phyloP scores from a whole-genome alignment of 2,113 vertebrate species.

The Amblyopsis rosae region DNA sequence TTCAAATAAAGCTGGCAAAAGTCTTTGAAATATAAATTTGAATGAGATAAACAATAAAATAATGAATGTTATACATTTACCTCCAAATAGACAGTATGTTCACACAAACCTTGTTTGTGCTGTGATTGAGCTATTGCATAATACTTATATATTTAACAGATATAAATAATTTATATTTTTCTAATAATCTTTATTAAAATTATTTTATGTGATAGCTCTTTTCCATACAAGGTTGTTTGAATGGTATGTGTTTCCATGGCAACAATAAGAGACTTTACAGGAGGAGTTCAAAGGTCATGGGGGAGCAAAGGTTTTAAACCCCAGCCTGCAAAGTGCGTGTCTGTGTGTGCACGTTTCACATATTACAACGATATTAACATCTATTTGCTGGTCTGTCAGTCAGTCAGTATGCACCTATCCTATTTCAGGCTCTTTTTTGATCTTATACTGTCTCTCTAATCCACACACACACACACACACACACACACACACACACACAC shows the following conservation, averaged over 20 bases:
- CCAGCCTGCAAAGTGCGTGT: background rate
- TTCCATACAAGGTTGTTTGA: background rate
- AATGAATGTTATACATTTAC: no score
- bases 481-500: background rate
- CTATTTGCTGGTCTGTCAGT: background rate
- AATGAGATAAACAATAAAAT: no score
- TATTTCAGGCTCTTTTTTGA: background rate
- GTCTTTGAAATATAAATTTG: no score
- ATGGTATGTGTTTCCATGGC: background rate
- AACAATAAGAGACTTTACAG: background rate
- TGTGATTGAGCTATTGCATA: no score
- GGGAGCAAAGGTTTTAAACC: background rate
- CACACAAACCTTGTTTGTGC: no score
- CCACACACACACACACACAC: background rate
- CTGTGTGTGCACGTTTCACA: background rate
- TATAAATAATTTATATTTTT: background rate
- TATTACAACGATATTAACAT: background rate
- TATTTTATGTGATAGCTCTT: no score
- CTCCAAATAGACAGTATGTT: no score
- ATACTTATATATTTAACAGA: no score
- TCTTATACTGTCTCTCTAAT: background rate
- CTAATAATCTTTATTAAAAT: background rate
- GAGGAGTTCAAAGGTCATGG: constrained; percentile 1
- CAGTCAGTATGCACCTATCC: background rate
- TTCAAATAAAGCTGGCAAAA: no score